These are phyloP conservation scores for Porites lutea DNA, from an alignment of 64 coral and sea anemone species.

Conservation along the genomic window DNA sequence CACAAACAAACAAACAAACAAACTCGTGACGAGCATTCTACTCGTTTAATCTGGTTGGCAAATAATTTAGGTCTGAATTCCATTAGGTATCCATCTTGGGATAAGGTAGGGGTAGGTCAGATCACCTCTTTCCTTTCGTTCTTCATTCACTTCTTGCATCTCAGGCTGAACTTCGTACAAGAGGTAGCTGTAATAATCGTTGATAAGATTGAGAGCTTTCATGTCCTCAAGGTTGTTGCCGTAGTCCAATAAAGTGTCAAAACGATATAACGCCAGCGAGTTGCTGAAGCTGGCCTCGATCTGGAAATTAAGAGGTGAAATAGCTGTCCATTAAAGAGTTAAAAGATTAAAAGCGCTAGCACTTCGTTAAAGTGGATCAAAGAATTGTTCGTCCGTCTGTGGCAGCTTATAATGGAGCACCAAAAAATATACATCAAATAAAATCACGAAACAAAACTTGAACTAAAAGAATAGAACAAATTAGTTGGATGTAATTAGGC, in stretches of 20 bases:
- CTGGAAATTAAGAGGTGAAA: not conserved
- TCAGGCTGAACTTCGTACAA: not conserved
- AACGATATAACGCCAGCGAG: not conserved
- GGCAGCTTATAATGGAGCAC: too few species aligned
- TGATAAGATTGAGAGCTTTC: not conserved
- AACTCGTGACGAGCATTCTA: too few species aligned
- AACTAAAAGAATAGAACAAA: too few species aligned
- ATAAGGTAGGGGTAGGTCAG: conserved; percentile 57
- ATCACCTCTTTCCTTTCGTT: conserved; percentile 11
- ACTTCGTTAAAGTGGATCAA: too few species aligned
- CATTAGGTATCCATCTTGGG: conserved; percentile 51
- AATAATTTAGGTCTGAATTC: conserved; percentile 31
- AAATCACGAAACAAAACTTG: too few species aligned
- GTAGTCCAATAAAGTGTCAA: conserved; percentile 50
- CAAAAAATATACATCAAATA: too few species aligned
- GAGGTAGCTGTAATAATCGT: not conserved
- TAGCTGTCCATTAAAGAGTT: too few species aligned
- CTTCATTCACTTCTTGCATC: conserved; percentile 35
- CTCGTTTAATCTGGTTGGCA: too few species aligned
- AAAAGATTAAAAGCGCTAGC: too few species aligned
- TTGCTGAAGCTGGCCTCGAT: not conserved
- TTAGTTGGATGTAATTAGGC: too few species aligned
- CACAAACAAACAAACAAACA: too few species aligned
- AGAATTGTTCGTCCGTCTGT: too few species aligned
- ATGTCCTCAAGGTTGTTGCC: not conserved